phyloP scores from a whole-genome alignment of 2,113 vertebrate genomes.

The Lasiurus borealis region DNA sequence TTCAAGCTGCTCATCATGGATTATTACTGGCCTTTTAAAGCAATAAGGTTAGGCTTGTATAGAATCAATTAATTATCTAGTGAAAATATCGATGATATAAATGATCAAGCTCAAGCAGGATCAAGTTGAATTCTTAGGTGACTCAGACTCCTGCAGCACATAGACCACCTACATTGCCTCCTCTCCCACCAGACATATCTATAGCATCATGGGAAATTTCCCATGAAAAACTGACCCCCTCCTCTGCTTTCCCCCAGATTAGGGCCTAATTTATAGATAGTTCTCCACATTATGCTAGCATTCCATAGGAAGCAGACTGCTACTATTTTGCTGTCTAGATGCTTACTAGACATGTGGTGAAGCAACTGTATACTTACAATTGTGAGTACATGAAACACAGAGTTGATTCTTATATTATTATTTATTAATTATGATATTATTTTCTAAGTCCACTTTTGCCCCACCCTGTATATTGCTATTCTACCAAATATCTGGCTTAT shows the following conservation, averaged over 20 bases:
- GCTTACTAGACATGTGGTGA: background rate
- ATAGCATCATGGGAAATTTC: background rate
- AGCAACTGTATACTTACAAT: background rate
- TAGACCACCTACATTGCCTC: background rate
- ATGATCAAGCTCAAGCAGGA: background rate
- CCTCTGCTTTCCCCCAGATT: background rate
- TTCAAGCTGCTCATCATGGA: background rate
- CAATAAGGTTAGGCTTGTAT: background rate
- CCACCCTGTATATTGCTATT: background rate
- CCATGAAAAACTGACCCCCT: background rate
- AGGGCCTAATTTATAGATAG: background rate
- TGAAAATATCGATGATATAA: conserved; percentile 7
- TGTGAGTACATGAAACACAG: background rate
- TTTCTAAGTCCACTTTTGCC: background rate
- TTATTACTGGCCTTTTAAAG: background rate
- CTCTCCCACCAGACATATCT: background rate
- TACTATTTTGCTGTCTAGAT: background rate
- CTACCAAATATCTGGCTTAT: background rate
- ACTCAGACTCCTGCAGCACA: background rate
- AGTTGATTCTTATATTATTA: background rate
- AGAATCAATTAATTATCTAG: background rate
- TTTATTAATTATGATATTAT: background rate
- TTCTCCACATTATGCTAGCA: background rate
- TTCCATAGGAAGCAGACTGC: background rate
- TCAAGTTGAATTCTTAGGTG: background rate